phyloP scores from a whole-genome alignment of 2,888 invertebrate species.

The Andrena trimmerana region DNA sequence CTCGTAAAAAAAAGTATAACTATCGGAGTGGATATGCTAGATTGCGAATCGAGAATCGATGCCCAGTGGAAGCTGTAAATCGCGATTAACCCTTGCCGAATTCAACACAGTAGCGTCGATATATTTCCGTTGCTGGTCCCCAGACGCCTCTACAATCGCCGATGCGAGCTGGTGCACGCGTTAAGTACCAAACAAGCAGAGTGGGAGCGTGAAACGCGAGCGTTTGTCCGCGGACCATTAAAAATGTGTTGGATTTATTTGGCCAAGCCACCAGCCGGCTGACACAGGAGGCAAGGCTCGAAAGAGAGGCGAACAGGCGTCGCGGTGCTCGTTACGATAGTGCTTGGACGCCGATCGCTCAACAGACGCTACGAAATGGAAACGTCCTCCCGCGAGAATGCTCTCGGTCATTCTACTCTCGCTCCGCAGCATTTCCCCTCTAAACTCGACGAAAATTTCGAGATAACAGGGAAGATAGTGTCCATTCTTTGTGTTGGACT shows the following conservation, averaged over 20 bases:
- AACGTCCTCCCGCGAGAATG: not conserved
- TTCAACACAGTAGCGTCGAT: conserved; percentile 43
- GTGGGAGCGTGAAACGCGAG: conserved; percentile 64
- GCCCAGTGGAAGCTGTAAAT: not conserved
- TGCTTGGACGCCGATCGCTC: conserved; percentile 47
- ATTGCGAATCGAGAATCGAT: conserved; percentile 15
- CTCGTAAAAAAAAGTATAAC: not conserved
- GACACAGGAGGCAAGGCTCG: conserved; percentile 53
- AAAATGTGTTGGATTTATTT: conserved; percentile 79
- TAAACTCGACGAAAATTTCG: no score
- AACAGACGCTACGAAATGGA: conserved; percentile 27
- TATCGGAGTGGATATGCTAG: not conserved
- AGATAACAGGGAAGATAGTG: no score
- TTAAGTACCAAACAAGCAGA: conserved; percentile 11
- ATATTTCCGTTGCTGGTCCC: conserved; percentile 64
- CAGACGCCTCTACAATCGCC: conserved; percentile 39
- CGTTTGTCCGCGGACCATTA: conserved; percentile 78
- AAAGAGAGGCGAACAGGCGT: conserved; percentile 50
- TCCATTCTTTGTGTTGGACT: no score
- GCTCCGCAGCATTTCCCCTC: no score
- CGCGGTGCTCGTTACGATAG: conserved; percentile 55
- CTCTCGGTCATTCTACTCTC: no score
- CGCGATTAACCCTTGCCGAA: conserved; percentile 26
- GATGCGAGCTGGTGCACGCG: conserved; percentile 20
- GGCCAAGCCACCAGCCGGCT: conserved; percentile 61